These are phyloP conservation scores for Equus przewalskii DNA, from an alignment of 2,113 vertebrate genomes.

Conservation along the genomic window DNA sequence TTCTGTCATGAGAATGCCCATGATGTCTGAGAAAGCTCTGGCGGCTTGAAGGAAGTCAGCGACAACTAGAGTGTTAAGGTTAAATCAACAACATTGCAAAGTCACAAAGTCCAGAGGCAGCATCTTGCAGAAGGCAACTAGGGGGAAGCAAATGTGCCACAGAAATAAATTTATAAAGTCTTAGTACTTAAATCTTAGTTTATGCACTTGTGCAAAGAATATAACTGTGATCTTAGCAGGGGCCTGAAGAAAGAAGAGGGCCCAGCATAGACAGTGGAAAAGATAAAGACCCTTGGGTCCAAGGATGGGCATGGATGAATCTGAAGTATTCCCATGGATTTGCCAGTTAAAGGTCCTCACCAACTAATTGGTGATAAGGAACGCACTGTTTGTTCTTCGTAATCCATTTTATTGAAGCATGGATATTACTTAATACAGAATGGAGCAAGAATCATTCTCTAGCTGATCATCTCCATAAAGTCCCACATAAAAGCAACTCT, in stretches of 20 bases:
- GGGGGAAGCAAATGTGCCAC: neutral
- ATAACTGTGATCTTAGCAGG: neutral
- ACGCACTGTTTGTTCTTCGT: neutral
- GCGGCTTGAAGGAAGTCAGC: neutral
- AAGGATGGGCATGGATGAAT: neutral
- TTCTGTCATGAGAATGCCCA: neutral
- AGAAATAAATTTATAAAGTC: neutral
- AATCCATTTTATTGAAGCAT: neutral
- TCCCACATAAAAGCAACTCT: neutral
- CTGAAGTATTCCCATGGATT: neutral
- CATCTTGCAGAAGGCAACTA: neutral
- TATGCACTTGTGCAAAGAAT: neutral
- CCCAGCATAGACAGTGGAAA: neutral
- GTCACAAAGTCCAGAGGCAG: neutral
- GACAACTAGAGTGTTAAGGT: neutral
- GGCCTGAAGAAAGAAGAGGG: neutral
- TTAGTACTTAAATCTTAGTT: neutral
- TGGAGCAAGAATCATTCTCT: neutral
- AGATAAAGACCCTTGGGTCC: neutral
- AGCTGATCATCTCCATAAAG: neutral
- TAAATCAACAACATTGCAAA: neutral
- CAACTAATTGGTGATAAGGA: neutral
- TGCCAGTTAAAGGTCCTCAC: neutral
- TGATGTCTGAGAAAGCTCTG: neutral
- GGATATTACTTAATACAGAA: neutral